These are phyloP conservation scores for Steinernema feltiae DNA, from an alignment of 1,140 invertebrate species.

Conservation along the genomic window DNA sequence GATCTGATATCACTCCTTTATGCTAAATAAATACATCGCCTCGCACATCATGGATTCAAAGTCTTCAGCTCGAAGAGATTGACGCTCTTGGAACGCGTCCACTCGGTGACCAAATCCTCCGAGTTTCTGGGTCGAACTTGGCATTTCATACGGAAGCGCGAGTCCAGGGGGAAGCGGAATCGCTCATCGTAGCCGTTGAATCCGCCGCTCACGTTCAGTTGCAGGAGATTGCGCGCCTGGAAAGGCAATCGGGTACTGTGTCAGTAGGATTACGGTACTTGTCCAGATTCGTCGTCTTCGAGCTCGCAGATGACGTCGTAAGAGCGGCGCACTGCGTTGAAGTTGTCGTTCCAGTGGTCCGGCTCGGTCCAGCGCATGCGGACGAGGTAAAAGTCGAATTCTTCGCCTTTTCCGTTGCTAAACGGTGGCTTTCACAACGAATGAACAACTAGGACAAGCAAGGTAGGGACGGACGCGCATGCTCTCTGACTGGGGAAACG, in stretches of 20 bases:
- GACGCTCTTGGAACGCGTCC: neutral
- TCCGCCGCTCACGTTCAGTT: neutral
- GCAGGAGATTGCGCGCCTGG: neutral
- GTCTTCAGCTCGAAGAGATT: neutral
- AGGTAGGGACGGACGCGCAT: no score
- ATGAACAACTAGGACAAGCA: no score
- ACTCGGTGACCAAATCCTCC: neutral
- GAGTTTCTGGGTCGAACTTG: neutral
- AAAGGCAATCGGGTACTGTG: neutral
- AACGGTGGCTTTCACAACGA: neutral
- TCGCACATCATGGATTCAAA: neutral
- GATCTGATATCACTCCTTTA: no score
- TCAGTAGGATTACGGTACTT: neutral
- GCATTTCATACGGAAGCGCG: no score
- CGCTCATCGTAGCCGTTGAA: neutral
- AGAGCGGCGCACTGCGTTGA: neutral
- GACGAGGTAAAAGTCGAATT: neutral
- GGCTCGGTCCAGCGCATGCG: constrained; percentile 1
- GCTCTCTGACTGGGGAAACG: no score
- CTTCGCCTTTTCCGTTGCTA: constrained; percentile 1
- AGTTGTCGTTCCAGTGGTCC: constrained; percentile 1
- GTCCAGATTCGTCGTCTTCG: neutral
- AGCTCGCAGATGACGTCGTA: neutral
- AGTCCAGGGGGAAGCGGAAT: constrained; percentile 10
- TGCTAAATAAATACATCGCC: no score